These are phyloP conservation scores for Bungarus multicinctus DNA, from an alignment of 2,113 vertebrate genomes.

Conservation along the genomic window DNA sequence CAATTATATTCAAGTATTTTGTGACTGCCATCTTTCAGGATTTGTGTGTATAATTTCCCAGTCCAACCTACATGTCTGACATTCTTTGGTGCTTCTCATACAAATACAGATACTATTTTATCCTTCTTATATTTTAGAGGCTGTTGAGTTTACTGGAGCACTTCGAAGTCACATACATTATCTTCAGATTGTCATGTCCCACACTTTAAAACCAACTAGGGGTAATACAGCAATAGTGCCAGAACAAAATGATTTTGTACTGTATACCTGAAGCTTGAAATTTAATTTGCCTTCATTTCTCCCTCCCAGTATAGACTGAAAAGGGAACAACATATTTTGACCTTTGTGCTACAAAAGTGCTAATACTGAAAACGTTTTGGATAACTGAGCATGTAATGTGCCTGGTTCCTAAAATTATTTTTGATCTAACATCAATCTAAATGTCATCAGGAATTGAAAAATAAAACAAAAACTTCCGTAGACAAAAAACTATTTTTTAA, in stretches of 20 bases:
- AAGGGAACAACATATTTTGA: neutral
- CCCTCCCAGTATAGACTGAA: neutral
- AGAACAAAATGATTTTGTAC: neutral
- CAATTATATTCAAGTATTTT: neutral
- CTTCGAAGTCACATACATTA: neutral
- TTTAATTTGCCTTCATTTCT: neutral
- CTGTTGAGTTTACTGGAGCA: neutral
- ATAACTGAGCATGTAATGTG: constrained; percentile 7
- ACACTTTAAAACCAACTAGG: neutral
- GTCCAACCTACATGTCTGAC: neutral
- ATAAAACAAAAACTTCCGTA: neutral
- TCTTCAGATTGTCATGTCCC: neutral
- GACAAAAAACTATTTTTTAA: neutral
- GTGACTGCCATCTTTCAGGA: neutral
- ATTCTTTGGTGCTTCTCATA: neutral
- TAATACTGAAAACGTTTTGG: neutral
- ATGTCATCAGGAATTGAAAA: neutral
- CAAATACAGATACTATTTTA: neutral
- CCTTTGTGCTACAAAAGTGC: neutral
- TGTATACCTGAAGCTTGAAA: neutral
- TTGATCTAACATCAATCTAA: constrained; percentile 26
- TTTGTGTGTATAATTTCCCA: neutral
- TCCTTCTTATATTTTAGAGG: neutral
- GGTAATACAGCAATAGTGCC: neutral
- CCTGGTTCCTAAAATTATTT: constrained; percentile 11